Base-by-base conservation (phyloP, 2,888 invertebrate genomes). In the Drosophila bunnanda region DNA sequence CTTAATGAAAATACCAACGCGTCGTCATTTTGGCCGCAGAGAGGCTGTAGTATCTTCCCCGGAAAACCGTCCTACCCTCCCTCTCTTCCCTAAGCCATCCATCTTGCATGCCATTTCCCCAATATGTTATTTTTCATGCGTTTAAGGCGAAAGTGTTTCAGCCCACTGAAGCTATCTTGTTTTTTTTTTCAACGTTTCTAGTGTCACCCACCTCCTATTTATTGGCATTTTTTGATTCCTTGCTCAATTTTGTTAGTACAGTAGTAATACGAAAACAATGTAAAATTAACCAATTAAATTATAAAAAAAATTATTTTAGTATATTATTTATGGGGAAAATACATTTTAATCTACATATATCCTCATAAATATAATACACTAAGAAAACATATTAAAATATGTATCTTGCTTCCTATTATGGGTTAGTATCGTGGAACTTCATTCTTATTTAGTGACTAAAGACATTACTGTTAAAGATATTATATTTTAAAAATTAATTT, bases 1-100 rank as follows among this genome's bases (percentile, higher is more conserved):
- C 78, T 82, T 82, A 82, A 85, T 82, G 80, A 85, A 85, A 82
- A 82, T 82, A 79, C 85, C 85, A 82, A 82, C 77, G 85, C 85
- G 82, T 82, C 82, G 82, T 76, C 78, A 81, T 80, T 78, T 81
- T 78, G 79, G 81, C 68, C 84, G 75, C 81, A 81, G 73, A 75
- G 78, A 70, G 70, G 55, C 73, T 67, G 61, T 67, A 56, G 46
- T 73, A 52, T 39, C 28, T 41, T 28, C 52, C 43, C n/a, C 43
- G 46, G 32, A 30, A 56, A 38, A 32, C 50, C 50, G 20, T 32
- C 32, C 53, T n/a, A 38, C 55, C 32, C 50, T 25, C 25, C 6
- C 50, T 8, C 52, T 38, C 52, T 41, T 20, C 44, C 43, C 50
- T n/a, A 22, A 22, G 28, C 39, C n/a, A 52, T 67, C 46, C 46